Evolutionary conservation across 2,113 vertebrate genomes (phyloP), one percentile per base, ranked within the genome.

Genomic region (Ardeotis arabs): DNA sequence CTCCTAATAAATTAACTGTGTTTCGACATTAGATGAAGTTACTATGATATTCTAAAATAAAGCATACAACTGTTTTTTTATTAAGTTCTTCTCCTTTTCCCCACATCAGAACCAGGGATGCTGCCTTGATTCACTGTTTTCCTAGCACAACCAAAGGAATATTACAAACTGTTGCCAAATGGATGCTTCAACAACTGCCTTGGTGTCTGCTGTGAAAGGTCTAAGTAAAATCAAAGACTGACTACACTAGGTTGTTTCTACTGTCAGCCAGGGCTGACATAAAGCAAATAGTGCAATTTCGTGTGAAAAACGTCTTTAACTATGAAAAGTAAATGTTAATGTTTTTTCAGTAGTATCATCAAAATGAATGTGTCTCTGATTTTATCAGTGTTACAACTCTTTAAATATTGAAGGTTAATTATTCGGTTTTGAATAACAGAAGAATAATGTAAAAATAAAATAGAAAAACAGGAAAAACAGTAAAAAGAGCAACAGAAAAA

Each of bases 351-450:
- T 24, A 37, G 4, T 16, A 58, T 35, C 39, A 81, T 60, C 58
- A 84, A 69, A 94, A 80, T 37, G 5, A 83, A 44, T 4, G 6
- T 64, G 6, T 63, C 14, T 72, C 62, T 50, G 28, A 74, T 76
- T 90, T 63, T 59, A 85, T 74, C 47, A 19, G 0, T 58, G 27
- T 58, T 76, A n/a, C 6, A 85, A 14, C 25, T 21, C 37, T 80
- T 83, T 94, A 94, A 95, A 93, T 88, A 85, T 4, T 80, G 33
- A 27, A 86, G 11, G 19, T 62, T 84, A 93, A 47, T 66, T 84
- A 74, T 35, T 50, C 45, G 27, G 24, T 66, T 94, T 79, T 77
- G 44, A 86, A 53, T 24, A 52, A 55, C 9, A 55, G 35, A 92
- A 82, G 10, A 83, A 68, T 17, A 55, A 45, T n/a, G 47, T n/a